Conservation (phyloP, 2,888 invertebrate species). For the Zhuqinia jingwanae region DNA sequence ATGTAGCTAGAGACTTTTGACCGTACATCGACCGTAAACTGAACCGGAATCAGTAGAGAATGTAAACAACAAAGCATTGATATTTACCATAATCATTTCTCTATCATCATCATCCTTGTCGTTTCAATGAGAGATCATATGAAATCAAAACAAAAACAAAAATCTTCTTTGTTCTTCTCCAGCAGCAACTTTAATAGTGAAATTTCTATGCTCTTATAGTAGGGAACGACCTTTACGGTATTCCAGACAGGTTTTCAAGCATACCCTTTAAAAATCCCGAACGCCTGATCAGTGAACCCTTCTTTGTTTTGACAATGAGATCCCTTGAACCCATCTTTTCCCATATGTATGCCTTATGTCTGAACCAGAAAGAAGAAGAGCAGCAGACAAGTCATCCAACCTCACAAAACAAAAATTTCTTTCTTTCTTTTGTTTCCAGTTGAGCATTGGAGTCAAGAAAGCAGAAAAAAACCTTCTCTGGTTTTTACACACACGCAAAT, state of each 20-base stretch:
- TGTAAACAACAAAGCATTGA: too few species aligned
- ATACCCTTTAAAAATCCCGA: neutral
- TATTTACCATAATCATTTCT: too few species aligned
- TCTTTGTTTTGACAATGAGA: neutral
- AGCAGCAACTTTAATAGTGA: neutral
- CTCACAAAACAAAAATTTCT: neutral
- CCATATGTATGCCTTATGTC: too few species aligned
- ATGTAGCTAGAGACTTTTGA: too few species aligned
- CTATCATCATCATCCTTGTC: too few species aligned
- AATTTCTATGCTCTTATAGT: too few species aligned
- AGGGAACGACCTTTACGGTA: too few species aligned
- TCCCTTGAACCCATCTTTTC: constrained; percentile 27
- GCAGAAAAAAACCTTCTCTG: too few species aligned
- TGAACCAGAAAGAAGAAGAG: too few species aligned
- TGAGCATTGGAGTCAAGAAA: neutral
- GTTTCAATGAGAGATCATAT: too few species aligned
- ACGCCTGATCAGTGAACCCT: neutral
- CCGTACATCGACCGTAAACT: too few species aligned
- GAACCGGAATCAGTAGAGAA: too few species aligned
- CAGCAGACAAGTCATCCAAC: neutral
- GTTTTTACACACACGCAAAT: neutral
- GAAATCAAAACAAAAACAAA: neutral
- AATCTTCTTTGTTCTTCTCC: neutral
- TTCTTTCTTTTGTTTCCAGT: neutral
- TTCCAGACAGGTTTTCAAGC: neutral